Evolutionary conservation across 2,797 vertebrate species (phyloP), one percentile per base, ranked within the genome.

Genomic region (Loriculus beryllinus): DNA sequence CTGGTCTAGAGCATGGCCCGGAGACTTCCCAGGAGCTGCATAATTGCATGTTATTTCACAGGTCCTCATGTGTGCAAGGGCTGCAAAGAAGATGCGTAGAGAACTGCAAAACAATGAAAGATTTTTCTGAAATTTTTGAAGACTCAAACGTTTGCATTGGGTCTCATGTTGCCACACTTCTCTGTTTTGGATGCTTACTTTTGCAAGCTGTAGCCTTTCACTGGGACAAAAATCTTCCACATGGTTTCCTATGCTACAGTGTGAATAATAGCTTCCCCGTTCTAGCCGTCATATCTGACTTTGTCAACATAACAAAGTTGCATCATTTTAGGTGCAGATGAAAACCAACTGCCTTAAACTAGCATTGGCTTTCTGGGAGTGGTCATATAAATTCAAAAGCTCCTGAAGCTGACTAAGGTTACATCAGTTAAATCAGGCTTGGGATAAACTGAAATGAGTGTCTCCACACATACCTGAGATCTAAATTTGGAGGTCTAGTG

Each of bases 401-500:
- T 51, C 14, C 17, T 57, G 39, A 75, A 80, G 48, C 19, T 10
- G 9, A 72, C 29, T 85, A 71, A 70, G 22, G 80, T 88, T 88
- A 40, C n/a, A 51, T 88, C 59, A 76, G 70, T 69, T 94, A 86
- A 84, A 91, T 45, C 59, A n/a, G 48, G 11, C 59, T 82, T 82
- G 26, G 40, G 69, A 37, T 84, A 67, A 93, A 72, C 43, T 74
- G 71, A 90, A 90, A 63, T 52, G 12, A 69, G 35, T 59, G 8
- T 89, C 52, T 70, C 42, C 82, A 5, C 29, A 40, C 1, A 0
- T 51, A 76, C 45, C 3, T 74, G 37, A 71, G 78, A 62, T 95
- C 81, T 89, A 82, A 94, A 92, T 87, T 85, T 92, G 75, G 71
- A 92, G 7, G 37, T 86, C 90, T 92, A 21, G 29, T 74, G 60